A percentile compares a stretch with the other conserved stretches of the same genome.
Evolutionary conservation across 2,888 invertebrate species (phyloP).

Genomic region (Hyposoter dolosus): DNA sequence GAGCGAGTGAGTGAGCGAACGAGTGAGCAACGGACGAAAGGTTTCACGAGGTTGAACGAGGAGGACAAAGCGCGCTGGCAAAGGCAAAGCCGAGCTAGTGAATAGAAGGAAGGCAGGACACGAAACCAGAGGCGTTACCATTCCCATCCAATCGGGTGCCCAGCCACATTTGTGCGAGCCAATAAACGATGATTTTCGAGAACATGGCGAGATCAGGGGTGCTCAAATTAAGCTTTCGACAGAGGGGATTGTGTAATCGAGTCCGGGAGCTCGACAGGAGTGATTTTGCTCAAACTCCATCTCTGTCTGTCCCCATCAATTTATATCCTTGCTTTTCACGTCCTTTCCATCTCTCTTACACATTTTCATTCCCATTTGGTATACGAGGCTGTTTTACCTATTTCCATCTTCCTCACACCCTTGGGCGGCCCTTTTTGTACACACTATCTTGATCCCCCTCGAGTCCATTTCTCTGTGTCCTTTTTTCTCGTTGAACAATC

Average conservation of each 20-base stretch:
- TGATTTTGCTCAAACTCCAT: constrained; percentile 57
- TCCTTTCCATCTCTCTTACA: constrained; percentile 12
- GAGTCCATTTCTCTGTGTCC: constrained; percentile 11
- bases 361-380: constrained; percentile 52
- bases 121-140: constrained; percentile 76
- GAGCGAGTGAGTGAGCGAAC: constrained; percentile 50
- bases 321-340: constrained; percentile 42
- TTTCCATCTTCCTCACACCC: constrained; percentile 19
- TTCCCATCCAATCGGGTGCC: constrained; percentile 73
- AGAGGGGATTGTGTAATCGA: constrained; percentile 65
- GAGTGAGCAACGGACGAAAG: constrained; percentile 44
- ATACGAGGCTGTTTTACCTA: not conserved
- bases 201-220: constrained; percentile 83
- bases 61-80: constrained; percentile 28
- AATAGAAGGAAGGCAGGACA: constrained; percentile 66
- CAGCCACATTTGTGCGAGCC: constrained; percentile 68
- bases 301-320: constrained; percentile 36
- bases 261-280: constrained; percentile 64
- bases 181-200: constrained; percentile 74
- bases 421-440: constrained; percentile 8
- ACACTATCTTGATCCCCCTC: constrained; percentile 34
- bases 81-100: constrained; percentile 45
- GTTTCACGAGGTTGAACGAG: constrained; percentile 55
- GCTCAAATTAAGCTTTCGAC: constrained; percentile 74
- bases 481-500: constrained; percentile 15